Evolutionary conservation across 2,113 vertebrate genomes (phyloP), one percentile per base, ranked within the genome.

Genomic region (Phasianus colchicus): DNA sequence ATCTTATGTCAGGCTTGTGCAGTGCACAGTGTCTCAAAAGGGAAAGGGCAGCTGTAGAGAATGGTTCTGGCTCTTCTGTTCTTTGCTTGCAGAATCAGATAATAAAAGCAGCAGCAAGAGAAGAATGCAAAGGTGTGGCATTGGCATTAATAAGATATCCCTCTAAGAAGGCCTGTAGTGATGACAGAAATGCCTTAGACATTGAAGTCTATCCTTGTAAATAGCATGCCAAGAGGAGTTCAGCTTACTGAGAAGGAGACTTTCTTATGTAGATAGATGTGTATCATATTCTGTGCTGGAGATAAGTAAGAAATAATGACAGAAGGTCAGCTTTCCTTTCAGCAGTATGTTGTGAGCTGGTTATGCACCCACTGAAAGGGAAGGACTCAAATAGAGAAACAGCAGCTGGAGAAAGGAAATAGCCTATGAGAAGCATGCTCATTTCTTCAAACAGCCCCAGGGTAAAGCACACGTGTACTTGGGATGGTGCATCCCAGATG

Each of bases 401-500:
- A 30, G 8, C 8, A 70, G 45, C 61, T 40, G 22, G 27, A 21
- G 19, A 57, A 76, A 78, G 71, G 47, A 10, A 32, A 38, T 27
- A 22, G 7, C 50, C 42, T 22, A 1, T 22, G 8, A 50, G 36
- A 92, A 74, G 79, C 1, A 5, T 4, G 10, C 15, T 38, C 2
- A 2, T 58, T 75, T 75, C 57, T 71, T 19, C 19, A 34, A 78
- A 65, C 3, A 69, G 22, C 15, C 34, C 30, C 30, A 34, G 32
- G 34, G 57, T 25, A 75, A 89, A 55, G 61, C 30, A 58, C 30
- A 9, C 0, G 2, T 63, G 19, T 72, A 42, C 16, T 27, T 21
- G 40, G 21, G 20, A 43, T 84, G 30, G 38, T 13, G 14, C 16
- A 0, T 0, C 24, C 34, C 38, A 24, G 42, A 22, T 45, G 19